Evolutionary conservation across 1,140 invertebrate species (phyloP), one percentile per base, ranked within the genome.

Genomic region (Ylistrum balloti): DNA sequence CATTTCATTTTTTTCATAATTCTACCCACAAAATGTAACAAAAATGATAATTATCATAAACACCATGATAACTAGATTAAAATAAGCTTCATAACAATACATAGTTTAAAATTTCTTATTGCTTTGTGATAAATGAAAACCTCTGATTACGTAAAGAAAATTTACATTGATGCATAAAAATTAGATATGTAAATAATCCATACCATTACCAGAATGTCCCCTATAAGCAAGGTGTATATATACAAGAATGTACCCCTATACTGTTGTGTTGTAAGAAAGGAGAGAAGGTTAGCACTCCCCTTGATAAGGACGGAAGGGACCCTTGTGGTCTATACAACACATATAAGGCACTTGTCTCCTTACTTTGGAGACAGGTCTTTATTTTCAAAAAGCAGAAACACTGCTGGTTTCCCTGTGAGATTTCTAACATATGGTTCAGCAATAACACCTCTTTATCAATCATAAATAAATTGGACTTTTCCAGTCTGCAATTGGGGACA

Each of bases 261-360:
- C 33, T 22, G 7, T 20, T 88, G 98, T 98, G 98, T 98, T 97
- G 97, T 98, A 98, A 98, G 97, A 98, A 98, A 98, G 98, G 98
- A 98, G 98, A 98, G 98, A 98, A 97, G 98, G 98, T 98, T 98
- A 98, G 98, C 98, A 98, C 98, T 98, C 98, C 98, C 98, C 98
- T 98, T 97, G 98, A 98, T 97, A 98, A 98, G 98, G 98, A 98
- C 98, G 98, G 98, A 96, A 95, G 95, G 95, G 98, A 97, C 97
- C 95, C 91, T 93, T 87, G 91, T 93, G 93, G 95, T 92, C 94
- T 95, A 89, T 92, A 94, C 90, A 95, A 97, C 97, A 97, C 96
- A 96, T 96, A 95, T 95, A 93, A 94, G 94, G 95, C 92, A 91
- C 33, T 91, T 92, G 92, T 88, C 92, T 93, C 93, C 94, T 93